Conservation (phyloP, 2,888 invertebrate species). For the Amblyjoppa fuscipennis region DNA sequence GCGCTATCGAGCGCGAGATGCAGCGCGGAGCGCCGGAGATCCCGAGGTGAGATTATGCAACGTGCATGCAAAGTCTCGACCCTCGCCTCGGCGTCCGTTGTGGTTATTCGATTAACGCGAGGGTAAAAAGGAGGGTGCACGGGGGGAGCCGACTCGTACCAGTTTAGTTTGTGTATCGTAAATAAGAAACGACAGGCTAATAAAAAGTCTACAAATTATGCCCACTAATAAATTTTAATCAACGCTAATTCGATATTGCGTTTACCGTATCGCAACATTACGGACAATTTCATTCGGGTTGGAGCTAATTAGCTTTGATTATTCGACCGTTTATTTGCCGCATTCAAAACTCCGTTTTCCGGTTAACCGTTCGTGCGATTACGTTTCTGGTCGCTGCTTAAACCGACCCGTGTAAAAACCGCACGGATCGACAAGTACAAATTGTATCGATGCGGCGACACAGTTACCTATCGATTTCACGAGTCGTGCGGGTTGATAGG, state of each 20-base stretch:
- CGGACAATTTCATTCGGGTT: neutral
- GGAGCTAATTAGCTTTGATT: neutral
- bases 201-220: neutral
- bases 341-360: no score
- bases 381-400: neutral
- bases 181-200: constrained; percentile 28
- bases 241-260: neutral
- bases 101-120: constrained; percentile 50
- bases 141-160: neutral
- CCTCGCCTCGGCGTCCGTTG: constrained; percentile 9
- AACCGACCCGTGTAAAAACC: neutral
- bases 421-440: constrained; percentile 1
- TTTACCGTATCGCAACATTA: neutral
- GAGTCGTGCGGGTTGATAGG: neutral
- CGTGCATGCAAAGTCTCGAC: constrained; percentile 26
- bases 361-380: neutral
- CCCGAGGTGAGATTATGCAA: constrained; percentile 70
- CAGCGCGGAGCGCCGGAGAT: constrained; percentile 71
- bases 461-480: constrained; percentile 12
- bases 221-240: neutral
- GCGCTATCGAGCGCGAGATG: constrained; percentile 56
- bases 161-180: constrained; percentile 30
- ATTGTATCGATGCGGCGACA: constrained; percentile 5
- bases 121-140: constrained; percentile 2
- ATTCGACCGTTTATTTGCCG: neutral